phyloP scores from a whole-genome alignment of 2,797 vertebrate genomes.

The Pseudopleuronectes americanus region DNA sequence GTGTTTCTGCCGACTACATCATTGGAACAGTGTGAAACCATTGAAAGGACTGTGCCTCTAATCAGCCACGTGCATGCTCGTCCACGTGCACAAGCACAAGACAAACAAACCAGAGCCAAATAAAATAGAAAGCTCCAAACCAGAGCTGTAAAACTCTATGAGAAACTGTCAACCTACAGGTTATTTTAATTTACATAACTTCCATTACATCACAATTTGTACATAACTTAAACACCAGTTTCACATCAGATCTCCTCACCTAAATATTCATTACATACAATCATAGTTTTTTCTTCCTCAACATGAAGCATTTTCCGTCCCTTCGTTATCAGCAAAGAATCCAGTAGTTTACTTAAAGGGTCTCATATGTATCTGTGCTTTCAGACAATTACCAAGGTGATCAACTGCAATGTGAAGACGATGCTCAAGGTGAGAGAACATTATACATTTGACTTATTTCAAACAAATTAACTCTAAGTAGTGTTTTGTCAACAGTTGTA shows the following conservation, averaged over 20 bases:
- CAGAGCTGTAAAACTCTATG: neutral
- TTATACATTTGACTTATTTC: too few relatives aligned
- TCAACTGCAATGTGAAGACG: constrained; percentile 90
- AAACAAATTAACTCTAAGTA: too few relatives aligned
- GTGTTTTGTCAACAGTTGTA: neutral
- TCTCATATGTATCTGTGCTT: constrained; percentile 46
- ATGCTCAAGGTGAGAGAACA: constrained; percentile 84
- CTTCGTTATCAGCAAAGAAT: neutral
- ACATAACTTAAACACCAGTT: neutral
- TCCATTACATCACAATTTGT: neutral
- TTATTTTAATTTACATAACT: neutral
- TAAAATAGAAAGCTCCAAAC: neutral
- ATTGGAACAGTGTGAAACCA: neutral
- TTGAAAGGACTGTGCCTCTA: neutral
- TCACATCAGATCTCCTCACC: neutral
- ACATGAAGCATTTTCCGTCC: neutral
- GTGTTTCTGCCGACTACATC: neutral
- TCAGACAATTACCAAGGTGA: constrained; percentile 81
- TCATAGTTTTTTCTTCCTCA: neutral
- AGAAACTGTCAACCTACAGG: neutral
- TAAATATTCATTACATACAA: neutral
- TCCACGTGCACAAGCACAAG: neutral
- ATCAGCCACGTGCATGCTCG: neutral
- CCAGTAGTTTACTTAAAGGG: too few relatives aligned
- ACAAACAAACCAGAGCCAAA: neutral